Base-by-base conservation (phyloP, 2,113 vertebrate species). In the Gallinago undulata region DNA sequence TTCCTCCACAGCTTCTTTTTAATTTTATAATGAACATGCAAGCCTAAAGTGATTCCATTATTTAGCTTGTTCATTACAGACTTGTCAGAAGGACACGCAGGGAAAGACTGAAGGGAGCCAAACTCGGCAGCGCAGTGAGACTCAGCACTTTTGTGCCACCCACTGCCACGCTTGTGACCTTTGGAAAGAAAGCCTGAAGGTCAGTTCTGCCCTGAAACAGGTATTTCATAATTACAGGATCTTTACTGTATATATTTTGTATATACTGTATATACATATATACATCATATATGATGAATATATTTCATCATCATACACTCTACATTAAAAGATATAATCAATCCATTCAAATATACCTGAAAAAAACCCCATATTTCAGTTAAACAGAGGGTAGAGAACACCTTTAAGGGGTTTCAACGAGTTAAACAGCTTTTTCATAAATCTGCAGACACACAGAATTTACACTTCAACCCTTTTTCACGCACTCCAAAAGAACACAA, bases 131-230 rank as follows among this genome's bases (percentile, higher is more conserved):
- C 7, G 10, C 2, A 5, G 66, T 4, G 13, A 2, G 2, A 48
- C 86, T 94, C 89, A 95, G 93, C 82, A 78, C 62, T 86, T 30
- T 5, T 57, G 45, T 25, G 80, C 48, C 84, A 74, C 35, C 21
- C 80, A 69, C 53, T 69, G 77, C 48, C 3, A 1, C 0, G 0
- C 55, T 89, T 50, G 1, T 0, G 2, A 45, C 76, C 83, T 84
- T 24, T 70, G 75, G n/a, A 55, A 33, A 43, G 60, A 81, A 7
- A 9, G 56, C 78, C 89, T 85, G 81, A 68, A 85, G 89, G 87
- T 68, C 73, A 81, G 4, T 18, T 3, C 16, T 37, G n/a, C 24
- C 55, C 66, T 94, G 45, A 37, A 68, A 79, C 78, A 74, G 73
- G 45, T 4, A 7, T 43, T 81, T 56, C 53, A 24, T 35, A 84